These are phyloP conservation scores for Nannobrachium achirus DNA, from an alignment of 2,113 vertebrate genomes.

Conservation along the genomic window DNA sequence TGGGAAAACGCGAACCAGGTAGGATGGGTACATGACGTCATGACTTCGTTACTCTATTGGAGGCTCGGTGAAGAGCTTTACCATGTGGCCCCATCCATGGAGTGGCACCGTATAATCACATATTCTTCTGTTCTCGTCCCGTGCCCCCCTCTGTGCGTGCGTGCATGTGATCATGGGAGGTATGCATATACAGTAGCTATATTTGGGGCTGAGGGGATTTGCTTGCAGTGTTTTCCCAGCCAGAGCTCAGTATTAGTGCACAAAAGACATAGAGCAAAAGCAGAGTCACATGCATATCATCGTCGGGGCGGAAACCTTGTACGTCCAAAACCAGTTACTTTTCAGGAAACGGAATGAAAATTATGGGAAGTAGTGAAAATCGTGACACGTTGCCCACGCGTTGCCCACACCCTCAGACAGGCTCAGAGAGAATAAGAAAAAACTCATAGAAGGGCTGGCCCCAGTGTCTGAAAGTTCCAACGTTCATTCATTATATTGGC, in stretches of 20 bases:
- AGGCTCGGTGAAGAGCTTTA: too few species aligned
- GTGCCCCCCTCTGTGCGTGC: background rate
- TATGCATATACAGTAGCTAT: constrained; percentile 51
- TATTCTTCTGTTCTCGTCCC: background rate
- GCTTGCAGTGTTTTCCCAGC: constrained; percentile 47
- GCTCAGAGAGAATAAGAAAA: constrained; percentile 61
- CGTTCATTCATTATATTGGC: too few species aligned
- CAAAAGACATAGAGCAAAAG: constrained; percentile 42
- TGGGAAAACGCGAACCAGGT: too few species aligned
- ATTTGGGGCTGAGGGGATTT: constrained; percentile 55
- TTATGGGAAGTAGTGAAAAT: too few species aligned
- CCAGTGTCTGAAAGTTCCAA: too few species aligned
- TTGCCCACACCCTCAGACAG: constrained; percentile 37
- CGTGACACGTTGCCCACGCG: too few species aligned
- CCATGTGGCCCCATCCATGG: too few species aligned
- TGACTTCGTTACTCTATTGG: too few species aligned
- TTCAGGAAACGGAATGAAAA: too few species aligned
- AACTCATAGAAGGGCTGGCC: constrained; percentile 42
- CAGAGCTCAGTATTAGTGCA: constrained; percentile 51
- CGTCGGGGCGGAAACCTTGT: too few species aligned
- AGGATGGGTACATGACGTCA: too few species aligned
- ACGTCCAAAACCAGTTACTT: too few species aligned
- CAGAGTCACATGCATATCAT: constrained; percentile 34
- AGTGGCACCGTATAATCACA: constrained; percentile 6
- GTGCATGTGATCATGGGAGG: constrained; percentile 46